Evolutionary conservation across 2,113 vertebrate genomes (phyloP), one percentile per base, ranked within the genome.

Genomic region (Ctenomys sociabilis): DNA sequence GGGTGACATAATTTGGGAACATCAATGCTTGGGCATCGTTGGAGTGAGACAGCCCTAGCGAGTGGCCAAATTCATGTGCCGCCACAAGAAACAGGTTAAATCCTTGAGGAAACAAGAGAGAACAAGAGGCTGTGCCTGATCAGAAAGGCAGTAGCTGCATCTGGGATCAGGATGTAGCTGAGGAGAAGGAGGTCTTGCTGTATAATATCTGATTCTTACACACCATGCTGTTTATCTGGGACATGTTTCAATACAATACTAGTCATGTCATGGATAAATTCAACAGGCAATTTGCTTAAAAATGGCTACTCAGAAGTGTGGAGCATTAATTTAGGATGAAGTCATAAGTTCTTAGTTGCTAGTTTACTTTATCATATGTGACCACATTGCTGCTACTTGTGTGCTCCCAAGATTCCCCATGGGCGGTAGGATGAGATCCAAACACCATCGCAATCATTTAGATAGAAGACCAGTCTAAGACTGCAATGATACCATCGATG

Each of bases 41-140:
- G 64, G 99, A 99, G 97, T 99, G 99, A 30, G 98, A 98, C 64
- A 99, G 98, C 19, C 99, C 99, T 93, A 99, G 95, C 13, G 99
- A 98, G 80, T 99, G 99, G 43, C 99, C 99, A 97, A 99, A 99
- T 98, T 99, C 99, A 98, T 99, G 99, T 96, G 99, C 99, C 85
- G 99, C 99, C 85, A 99, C 99, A 3, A 99, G 93, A 97, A 99
- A 99, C 96, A 99, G 98, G 91, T 98, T 98, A 88, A 99, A 99
- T 7, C 99, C 99, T 99, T 95, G 93, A 96, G 49, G 84, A 85
- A 97, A 97, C 95, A 45, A 59, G 0, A 57, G 91, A 93, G 83
- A 88, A 37, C 7, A 54, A 1, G 43, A 82, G 12, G 5, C 5
- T 4, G 14, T 35, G 43, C 95, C 7, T 61, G 72, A 43, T 92